Percentiles rank a stretch among this genome's conserved stretches.
These are phyloP conservation scores for Cyphomyrus plagiostoma DNA, from an alignment of 2,113 vertebrate genomes.

Conservation along the genomic window DNA sequence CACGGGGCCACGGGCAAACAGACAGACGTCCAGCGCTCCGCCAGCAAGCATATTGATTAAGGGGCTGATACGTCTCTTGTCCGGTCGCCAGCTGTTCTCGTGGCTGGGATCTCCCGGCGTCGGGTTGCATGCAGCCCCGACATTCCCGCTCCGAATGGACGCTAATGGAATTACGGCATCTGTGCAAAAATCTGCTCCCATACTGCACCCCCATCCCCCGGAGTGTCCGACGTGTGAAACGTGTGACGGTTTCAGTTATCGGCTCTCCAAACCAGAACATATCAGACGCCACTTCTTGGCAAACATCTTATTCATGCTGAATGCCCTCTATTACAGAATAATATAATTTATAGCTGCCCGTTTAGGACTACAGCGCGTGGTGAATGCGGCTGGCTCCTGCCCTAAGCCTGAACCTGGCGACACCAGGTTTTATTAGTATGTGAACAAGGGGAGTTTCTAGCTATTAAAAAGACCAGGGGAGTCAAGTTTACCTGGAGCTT, in stretches of 20 bases:
- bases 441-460: too few relatives aligned
- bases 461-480: too few relatives aligned
- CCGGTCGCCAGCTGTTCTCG: constrained; percentile 43
- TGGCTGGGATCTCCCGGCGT: constrained; percentile 41
- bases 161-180: constrained; percentile 60
- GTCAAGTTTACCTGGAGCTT: too few relatives aligned
- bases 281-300: not conserved
- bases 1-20: constrained; percentile 22
- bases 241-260: not conserved
- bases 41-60: constrained; percentile 45
- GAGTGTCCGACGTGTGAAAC: not conserved
- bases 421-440: not conserved
- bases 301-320: not conserved
- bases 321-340: not conserved
- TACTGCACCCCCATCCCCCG: not conserved
- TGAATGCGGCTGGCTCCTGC: not conserved
- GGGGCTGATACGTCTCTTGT: constrained; percentile 40
- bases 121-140: constrained; percentile 42
- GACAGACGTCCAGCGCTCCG: constrained; percentile 37
- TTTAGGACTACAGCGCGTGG: not conserved
- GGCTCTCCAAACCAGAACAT: not conserved
- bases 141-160: constrained; percentile 51
- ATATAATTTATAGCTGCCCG: not conserved
- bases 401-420: not conserved
- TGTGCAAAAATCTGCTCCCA: constrained; percentile 49